These are phyloP conservation scores for Cartodere bifasciata DNA, from an alignment of 2,888 invertebrate genomes.

Conservation along the genomic window DNA sequence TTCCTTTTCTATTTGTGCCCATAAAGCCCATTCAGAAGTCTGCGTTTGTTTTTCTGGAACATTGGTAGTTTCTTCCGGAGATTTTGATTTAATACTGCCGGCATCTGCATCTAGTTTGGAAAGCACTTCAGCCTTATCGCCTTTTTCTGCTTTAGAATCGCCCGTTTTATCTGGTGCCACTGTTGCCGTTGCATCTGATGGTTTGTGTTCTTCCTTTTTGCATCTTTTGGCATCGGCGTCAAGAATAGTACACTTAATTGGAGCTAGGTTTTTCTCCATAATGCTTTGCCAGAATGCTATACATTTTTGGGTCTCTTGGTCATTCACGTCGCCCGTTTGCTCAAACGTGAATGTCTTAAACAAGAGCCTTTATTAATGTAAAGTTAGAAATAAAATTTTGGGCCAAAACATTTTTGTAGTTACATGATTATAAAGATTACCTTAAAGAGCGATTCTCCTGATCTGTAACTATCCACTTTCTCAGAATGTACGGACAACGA, in stretches of 20 bases:
- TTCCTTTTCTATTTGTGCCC: too few species aligned
- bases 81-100: too few species aligned
- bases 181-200: neutral
- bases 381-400: conserved; percentile 1
- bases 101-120: too few species aligned
- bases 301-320: conserved; percentile 24
- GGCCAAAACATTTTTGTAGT: neutral
- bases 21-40: too few species aligned
- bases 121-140: conserved; percentile 1
- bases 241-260: conserved; percentile 22
- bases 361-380: conserved; percentile 1
- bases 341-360: conserved; percentile 21
- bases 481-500: conserved; percentile 4
- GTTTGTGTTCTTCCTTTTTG: conserved; percentile 4
- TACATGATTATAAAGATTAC: conserved; percentile 10
- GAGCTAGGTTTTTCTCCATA: conserved; percentile 22
- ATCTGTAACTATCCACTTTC: conserved; percentile 16
- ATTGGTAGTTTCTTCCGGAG: too few species aligned
- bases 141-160: conserved; percentile 6
- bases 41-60: too few species aligned
- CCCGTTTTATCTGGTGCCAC: conserved; percentile 3
- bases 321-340: conserved; percentile 13
- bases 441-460: conserved; percentile 23
- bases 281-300: conserved; percentile 23
- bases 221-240: conserved; percentile 9